phyloP scores from a whole-genome alignment of 1,140 invertebrate species.

The Whitmania pigra region DNA sequence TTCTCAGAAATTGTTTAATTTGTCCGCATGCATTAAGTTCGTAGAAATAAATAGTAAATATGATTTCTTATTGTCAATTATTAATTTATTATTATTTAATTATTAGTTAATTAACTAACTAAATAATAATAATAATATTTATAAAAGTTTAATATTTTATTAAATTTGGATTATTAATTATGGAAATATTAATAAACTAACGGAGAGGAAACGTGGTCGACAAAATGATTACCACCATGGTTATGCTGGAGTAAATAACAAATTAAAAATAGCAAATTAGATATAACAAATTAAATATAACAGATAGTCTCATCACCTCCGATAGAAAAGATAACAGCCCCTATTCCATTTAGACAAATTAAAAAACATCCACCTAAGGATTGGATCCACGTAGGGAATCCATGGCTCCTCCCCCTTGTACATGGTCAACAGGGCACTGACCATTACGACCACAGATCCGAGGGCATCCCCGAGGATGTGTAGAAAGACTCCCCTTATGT shows the following conservation, averaged over 20 bases:
- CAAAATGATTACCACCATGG: neutral
- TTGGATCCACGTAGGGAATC: conserved; percentile 76
- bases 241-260: neutral
- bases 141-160: too few species aligned
- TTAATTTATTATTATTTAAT: neutral
- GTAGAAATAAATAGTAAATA: neutral
- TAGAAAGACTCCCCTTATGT: conserved; percentile 91
- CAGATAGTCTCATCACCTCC: too few species aligned
- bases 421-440: conserved; percentile 65
- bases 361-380: conserved; percentile 48
- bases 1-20: neutral
- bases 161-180: too few species aligned
- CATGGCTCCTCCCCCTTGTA: conserved; percentile 54
- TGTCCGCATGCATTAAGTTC: neutral
- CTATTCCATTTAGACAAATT: too few species aligned
- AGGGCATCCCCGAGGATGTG: conserved; percentile 85
- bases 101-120: too few species aligned
- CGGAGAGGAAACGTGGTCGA: conserved; percentile 11
- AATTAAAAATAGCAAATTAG: too few species aligned
- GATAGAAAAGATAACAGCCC: too few species aligned
- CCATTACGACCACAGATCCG: conserved; percentile 77
- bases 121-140: too few species aligned
- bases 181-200: neutral
- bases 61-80: neutral
- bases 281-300: too few species aligned